Base-by-base conservation (phyloP, 2,888 invertebrate species). In the Crocallis elinguaria region DNA sequence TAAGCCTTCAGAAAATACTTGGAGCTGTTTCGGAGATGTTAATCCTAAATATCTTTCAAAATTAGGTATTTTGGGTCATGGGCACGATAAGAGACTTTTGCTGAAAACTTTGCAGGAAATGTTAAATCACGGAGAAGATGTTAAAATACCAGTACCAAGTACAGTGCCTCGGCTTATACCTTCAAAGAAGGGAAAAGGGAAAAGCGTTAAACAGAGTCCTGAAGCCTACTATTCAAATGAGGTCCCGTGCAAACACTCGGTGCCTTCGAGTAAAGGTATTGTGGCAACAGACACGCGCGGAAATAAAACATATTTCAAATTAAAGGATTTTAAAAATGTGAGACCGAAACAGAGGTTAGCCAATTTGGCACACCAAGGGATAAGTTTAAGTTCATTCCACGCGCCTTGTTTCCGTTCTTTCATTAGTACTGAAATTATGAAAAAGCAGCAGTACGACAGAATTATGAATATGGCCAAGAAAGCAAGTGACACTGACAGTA, bases 61-160 rank as follows among this genome's bases (percentile, higher is more conserved):
- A 66, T 76, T 86, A 73, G 90, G 90, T 8, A 87, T 90, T n/a
- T 59, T 82, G 7, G 88, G 90, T 8, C 90, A 90, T 41, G 89
- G 90, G 0, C 76, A 79, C 1, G 89, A 91, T 53, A 85, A 77
- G 60, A 86, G 78, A 56, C 45, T 86, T 45, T 67, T 91, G 27
- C 45, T 78, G 19, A 57, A 73, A 7, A 77, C 77, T 45, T 66
- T 89, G 27, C 66, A 81, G 48, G 69, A 77, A 9, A 71, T 89
- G 73, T 29, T 82, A 49, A 77, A 76, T 3, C 73, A 70, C 3
- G 90, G 89, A 5, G 78, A 81, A 58, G 69, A 82, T 33, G 72
- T 87, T 0, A 77, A 61, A 29, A 67, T 88, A 53, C 88, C 86
- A n/a, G 58, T 75, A 27, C 73, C 70, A 3, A 53, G 75, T 9